phyloP scores from a whole-genome alignment of 2,113 vertebrate genomes.

The Miniopterus natalensis region DNA sequence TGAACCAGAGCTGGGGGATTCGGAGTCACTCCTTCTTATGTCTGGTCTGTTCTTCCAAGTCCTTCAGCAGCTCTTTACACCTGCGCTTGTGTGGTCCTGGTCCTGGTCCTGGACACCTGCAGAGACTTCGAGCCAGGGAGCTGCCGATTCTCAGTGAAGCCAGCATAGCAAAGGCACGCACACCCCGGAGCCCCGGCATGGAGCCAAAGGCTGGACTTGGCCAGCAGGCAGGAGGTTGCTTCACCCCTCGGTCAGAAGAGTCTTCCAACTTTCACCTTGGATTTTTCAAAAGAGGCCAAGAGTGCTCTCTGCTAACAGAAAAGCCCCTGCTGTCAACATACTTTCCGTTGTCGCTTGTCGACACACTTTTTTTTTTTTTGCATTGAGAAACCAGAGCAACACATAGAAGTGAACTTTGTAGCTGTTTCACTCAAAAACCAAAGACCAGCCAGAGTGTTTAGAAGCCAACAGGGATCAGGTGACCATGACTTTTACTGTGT shows the following conservation, averaged over 20 bases:
- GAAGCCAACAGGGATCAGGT: neutral
- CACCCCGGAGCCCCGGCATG: neutral
- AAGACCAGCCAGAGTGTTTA: neutral
- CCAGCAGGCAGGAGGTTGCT: neutral
- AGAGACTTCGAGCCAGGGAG: neutral
- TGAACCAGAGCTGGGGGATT: neutral
- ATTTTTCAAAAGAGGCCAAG: conserved; percentile 28
- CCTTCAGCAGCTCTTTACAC: neutral
- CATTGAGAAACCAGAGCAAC: conserved; percentile 62
- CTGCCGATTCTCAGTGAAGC: neutral
- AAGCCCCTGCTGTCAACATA: neutral
- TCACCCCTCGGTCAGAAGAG: neutral
- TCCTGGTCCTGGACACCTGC: no score
- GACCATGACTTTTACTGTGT: neutral
- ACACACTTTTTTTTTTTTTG: conserved; percentile 2
- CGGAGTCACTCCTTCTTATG: neutral
- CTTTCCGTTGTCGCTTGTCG: neutral
- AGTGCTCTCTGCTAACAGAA: conserved; percentile 3
- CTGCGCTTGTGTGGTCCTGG: neutral
- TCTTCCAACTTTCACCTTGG: neutral
- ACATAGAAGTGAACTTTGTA: conserved; percentile 63
- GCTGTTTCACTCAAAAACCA: conserved; percentile 45
- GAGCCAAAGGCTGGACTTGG: neutral
- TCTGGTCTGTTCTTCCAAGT: neutral
- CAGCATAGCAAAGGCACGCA: neutral